Base-by-base conservation (phyloP, 2,797 vertebrate species). In the Fringilla coelebs region DNA sequence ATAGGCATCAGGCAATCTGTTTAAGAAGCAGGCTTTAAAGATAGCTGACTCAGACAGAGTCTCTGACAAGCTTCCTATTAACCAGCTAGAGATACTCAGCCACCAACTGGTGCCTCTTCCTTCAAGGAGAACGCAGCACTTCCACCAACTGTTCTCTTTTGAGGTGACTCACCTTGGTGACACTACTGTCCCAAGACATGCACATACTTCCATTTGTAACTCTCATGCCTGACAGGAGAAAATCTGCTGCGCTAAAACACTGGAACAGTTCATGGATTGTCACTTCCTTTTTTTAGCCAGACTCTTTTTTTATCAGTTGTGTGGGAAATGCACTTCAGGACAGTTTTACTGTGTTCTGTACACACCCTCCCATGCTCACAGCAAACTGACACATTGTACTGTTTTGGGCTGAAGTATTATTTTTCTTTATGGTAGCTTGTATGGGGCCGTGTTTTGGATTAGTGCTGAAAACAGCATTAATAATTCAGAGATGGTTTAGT, bases 261-360 rank as follows among this genome's bases (percentile, higher is more conserved):
- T 41, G 40, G 29, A 65, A 77, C 65, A 71, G 18, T 26, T 34
- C 61, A 58, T 4, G 48, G 55, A 72, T 60, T 81, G 62, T 78
- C 40, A 67, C 52, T 62, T 76, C 29, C 21, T 55, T 88, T 73
- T 71, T 74, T 22, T 85, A 96, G 70, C 66, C 90, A 66, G 83
- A 79, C 34, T 90, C 41, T 65, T 90, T 90, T 94, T 82, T 95
- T 60, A 89, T 72, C 75, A 55, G 48, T 87, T 95, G 80, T 25
- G 38, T 55, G 85, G 82, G 88, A 92, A 96, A 96, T 72, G 84
- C 79, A 91, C 76, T 93, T 89, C n/a, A 93, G 82, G 71, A 94
- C 74, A 95, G 68, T 40, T 88, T 95, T 89, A 88, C 4, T 92
- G 96, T 71, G 62, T 89, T 89, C 90, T 95, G 36, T 66, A 51